These are phyloP conservation scores for Drosophila birchii DNA, from an alignment of 2,888 invertebrate species.

Conservation along the genomic window DNA sequence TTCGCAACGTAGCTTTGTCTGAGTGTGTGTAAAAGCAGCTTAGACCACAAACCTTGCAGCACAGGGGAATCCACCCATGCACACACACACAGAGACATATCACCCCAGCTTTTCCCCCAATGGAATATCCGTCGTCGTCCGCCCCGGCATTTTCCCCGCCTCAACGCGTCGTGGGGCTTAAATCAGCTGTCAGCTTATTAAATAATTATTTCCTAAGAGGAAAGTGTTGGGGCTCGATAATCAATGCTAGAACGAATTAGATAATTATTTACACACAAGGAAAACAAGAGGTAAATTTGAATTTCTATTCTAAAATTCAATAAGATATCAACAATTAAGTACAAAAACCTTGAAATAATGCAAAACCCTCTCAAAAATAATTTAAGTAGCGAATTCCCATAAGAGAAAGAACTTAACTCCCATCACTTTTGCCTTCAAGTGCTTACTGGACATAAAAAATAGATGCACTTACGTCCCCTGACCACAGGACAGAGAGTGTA, in stretches of 20 bases:
- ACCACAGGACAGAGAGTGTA: conserved; percentile 20
- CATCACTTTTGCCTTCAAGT: conserved; percentile 29
- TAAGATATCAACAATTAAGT: not conserved
- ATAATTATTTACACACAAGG: not conserved
- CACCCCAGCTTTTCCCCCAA: not conserved
- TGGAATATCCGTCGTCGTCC: conserved; percentile 5
- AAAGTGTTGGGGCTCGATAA: conserved; percentile 19
- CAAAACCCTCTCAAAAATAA: not conserved
- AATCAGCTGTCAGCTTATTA: conserved; percentile 76
- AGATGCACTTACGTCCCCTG: conserved; percentile 34
- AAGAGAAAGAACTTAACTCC: not conserved
- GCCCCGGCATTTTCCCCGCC: conserved; percentile 34
- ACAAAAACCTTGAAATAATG: not conserved
- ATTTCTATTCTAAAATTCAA: no score
- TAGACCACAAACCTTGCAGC: conserved; percentile 50
- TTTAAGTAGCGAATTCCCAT: not conserved
- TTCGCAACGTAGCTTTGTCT: conserved; percentile 33
- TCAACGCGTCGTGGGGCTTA: conserved; percentile 42
- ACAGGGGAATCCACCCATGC: conserved; percentile 10
- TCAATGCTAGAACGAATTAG: conserved; percentile 2
- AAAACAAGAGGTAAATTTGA: not conserved
- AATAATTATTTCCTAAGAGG: conserved; percentile 65
- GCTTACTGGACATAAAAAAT: conserved; percentile 32
- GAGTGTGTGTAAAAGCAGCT: conserved; percentile 56
- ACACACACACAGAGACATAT: not conserved